Evolutionary conservation across 1,140 invertebrate genomes (phyloP).

Genomic region (Drosophila lini): DNA sequence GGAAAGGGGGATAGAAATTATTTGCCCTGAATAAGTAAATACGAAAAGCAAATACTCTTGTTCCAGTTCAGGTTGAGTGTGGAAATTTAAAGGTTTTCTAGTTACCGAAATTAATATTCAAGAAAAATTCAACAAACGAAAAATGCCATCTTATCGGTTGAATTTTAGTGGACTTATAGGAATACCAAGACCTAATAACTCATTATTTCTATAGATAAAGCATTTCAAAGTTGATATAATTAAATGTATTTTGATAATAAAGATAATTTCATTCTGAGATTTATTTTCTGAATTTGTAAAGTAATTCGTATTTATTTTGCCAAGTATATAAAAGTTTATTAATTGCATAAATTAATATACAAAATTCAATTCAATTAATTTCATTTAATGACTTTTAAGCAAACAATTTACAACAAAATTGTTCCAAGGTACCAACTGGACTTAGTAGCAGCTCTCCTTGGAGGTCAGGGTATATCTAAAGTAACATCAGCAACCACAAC

Average conservation of each 20-base stretch:
- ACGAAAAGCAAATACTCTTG: slow-evolving; percentile 29
- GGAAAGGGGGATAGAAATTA: slow-evolving; percentile 1
- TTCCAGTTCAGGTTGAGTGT: background rate
- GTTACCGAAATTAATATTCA: background rate
- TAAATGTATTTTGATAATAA: background rate
- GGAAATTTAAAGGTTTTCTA: background rate
- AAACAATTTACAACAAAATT: background rate
- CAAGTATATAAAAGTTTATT: background rate
- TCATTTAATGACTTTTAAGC: background rate
- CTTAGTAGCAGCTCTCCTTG: background rate
- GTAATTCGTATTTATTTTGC: background rate
- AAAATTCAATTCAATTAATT: background rate
- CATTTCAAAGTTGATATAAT: background rate
- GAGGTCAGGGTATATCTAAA: slow-evolving; percentile 23
- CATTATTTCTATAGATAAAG: background rate
- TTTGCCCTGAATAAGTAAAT: slow-evolving; percentile 1
- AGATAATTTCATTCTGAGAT: background rate
- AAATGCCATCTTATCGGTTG: no score
- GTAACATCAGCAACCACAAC: slow-evolving; percentile 34
- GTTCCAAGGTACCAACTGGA: background rate
- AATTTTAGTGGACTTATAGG: no score
- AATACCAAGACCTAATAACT: no score
- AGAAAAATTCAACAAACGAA: no score
- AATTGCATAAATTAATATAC: background rate
- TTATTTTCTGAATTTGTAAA: background rate